Percentiles rank a stretch among this genome's conserved stretches.
Evolutionary conservation across 2,888 invertebrate genomes (phyloP).

Genomic region (Sarcophaga subvicina): DNA sequence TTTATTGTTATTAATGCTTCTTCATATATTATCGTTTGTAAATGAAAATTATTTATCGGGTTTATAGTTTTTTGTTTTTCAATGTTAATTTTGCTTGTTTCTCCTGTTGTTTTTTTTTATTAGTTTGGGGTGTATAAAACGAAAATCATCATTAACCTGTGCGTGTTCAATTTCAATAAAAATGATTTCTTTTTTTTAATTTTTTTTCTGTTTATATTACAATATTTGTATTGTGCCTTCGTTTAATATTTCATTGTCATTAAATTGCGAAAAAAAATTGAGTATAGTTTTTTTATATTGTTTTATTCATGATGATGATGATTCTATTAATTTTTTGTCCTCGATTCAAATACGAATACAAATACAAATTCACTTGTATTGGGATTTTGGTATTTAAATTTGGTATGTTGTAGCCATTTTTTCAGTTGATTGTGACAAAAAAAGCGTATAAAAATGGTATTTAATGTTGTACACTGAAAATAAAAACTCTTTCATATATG

Average conservation of each 20-base stretch:
- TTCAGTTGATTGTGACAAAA: not conserved
- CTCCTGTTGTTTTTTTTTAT: not conserved
- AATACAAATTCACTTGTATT: constrained; percentile 4
- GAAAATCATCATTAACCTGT: constrained; percentile 37
- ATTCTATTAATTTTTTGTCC: not conserved
- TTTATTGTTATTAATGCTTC: not conserved
- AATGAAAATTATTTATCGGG: not conserved
- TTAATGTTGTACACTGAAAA: too few species aligned
- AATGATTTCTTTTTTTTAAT: not conserved
- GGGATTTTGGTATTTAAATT: not conserved
- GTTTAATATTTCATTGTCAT: constrained; percentile 29
- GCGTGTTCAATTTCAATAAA: constrained; percentile 37
- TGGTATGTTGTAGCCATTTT: constrained; percentile 15
- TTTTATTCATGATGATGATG: not conserved
- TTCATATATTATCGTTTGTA: not conserved
- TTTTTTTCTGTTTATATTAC: not conserved
- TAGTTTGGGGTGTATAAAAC: constrained; percentile 8
- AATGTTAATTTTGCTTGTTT: not conserved
- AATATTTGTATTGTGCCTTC: constrained; percentile 14
- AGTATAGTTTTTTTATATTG: not conserved
- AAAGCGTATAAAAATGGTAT: not conserved
- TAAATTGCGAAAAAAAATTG: not conserved
- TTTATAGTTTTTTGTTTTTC: constrained; percentile 8
- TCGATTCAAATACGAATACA: not conserved
- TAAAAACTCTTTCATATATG: too few species aligned